Percentiles rank a stretch among this genome's conserved stretches.
Conservation (phyloP, 2,888 invertebrate species). For the Pterostichus niger region DNA sequence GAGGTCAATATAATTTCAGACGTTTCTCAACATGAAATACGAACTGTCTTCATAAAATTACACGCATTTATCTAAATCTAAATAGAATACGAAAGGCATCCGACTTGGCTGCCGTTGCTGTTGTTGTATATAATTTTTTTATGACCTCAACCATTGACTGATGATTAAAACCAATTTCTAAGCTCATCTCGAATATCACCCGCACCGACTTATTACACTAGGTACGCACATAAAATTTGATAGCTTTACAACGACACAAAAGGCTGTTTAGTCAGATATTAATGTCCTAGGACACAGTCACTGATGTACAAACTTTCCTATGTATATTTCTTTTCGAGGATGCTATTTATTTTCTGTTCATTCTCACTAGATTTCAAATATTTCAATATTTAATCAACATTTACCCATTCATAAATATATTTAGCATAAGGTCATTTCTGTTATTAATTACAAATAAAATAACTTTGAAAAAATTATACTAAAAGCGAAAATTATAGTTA, state of each 20-base stretch:
- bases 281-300: conserved; percentile 3
- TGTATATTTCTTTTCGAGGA: background rate
- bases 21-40: conserved; percentile 20
- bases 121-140: conserved; percentile 3
- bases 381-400: background rate
- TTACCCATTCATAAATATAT: no score
- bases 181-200: conserved; percentile 27
- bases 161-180: conserved; percentile 41
- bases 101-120: conserved; percentile 9
- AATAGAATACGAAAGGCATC: conserved; percentile 15
- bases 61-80: conserved; percentile 17
- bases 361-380: background rate
- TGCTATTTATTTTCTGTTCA: no score
- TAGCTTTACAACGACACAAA: background rate
- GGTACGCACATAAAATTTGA: conserved; percentile 32
- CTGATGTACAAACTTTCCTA: background rate
- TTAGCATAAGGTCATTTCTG: no score
- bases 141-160: conserved; percentile 20
- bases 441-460: no score
- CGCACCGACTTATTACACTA: conserved; percentile 7
- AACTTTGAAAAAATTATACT: no score
- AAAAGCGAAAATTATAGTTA: no score
- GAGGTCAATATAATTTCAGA: conserved; percentile 7
- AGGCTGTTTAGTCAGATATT: conserved; percentile 19
- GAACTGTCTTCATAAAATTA: conserved; percentile 29